phyloP scores from a whole-genome alignment of 2,888 invertebrate genomes.

The Phlogophora meticulosa region DNA sequence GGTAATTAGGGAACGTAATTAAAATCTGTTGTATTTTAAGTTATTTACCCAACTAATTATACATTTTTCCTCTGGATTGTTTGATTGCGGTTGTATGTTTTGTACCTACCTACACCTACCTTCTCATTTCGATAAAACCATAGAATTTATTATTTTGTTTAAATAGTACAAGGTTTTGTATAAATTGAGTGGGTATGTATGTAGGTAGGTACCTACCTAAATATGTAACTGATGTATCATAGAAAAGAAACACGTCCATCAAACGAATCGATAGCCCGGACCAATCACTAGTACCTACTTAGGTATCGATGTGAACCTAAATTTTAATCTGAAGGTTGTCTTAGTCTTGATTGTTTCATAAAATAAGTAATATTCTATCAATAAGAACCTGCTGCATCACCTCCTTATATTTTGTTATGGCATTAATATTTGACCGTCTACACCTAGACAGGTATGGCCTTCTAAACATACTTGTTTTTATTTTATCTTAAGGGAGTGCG shows the following conservation, averaged over 20 bases:
- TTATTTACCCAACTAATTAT: background rate
- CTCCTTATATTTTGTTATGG: too few relatives aligned
- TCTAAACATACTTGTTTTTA: too few relatives aligned
- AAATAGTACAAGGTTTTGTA: background rate
- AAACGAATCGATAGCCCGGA: too few relatives aligned
- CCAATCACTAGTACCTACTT: too few relatives aligned
- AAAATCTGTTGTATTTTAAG: background rate
- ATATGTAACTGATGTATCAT: background rate
- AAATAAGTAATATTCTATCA: too few relatives aligned
- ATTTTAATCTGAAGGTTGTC: too few relatives aligned
- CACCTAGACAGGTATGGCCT: too few relatives aligned
- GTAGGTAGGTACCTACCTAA: constrained; percentile 11
- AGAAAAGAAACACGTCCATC: background rate
- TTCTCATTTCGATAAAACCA: background rate
- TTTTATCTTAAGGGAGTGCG: too few relatives aligned
- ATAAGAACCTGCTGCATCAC: too few relatives aligned
- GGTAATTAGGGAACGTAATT: background rate
- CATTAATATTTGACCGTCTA: too few relatives aligned
- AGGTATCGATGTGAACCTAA: too few relatives aligned
- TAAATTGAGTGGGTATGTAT: constrained; percentile 1
- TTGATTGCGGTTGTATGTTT: background rate
- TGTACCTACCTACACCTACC: background rate
- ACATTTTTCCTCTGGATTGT: background rate
- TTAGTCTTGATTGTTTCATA: too few relatives aligned
- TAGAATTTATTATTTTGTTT: background rate